Base-by-base conservation (phyloP, 2,113 vertebrate genomes). In the Sebastes fasciatus region DNA sequence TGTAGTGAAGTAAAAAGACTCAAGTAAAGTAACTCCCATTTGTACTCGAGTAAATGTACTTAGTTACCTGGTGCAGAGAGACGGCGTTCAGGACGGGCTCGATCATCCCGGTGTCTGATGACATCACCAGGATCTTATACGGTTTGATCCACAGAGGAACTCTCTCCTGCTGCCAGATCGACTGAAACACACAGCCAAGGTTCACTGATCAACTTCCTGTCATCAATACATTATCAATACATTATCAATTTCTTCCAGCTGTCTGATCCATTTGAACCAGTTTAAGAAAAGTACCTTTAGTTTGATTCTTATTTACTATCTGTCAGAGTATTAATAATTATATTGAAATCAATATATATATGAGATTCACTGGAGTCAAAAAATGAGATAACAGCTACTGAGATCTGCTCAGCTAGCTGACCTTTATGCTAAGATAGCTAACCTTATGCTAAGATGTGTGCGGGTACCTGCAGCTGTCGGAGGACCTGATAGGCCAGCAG, bases 71-170 rank as follows among this genome's bases (percentile, higher is more conserved):
- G 93, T 99, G 98, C 92, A 99, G 96, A 79, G 98, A 99, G 12
- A 99, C 98, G 0, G 98, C 98, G 0, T 97, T 99, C 80, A 99
- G 96, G n/a, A 99, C 97, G 0, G 98, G 98, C 81, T 99, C 97
- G 7, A 99, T 99, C 98, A 99, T 99, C 46, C 98, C 98, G 9
- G 97, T 99, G 95, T 99, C 98, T 0, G 97, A 97, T 0, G 98
- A 99, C 93, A 98, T 98, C 91, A 99, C 98, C 62, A 99, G 95
- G 92, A 99, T 99, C 89, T 99, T 98, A 77, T 99, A 99, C 1
- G 98, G 98, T 88, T 97, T 97, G 93, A 99, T 97, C 98, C 98
- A 99, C 34, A 99, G 95, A 0, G 98, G 98, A 8, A 99, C 97
- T 0, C 97, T 94, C 74, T 99, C 97, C 90, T 97, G 96, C 79